A percentile compares a stretch with the other conserved stretches of the same genome.
Conservation (phyloP, 2,888 invertebrate genomes). For the Anthophora plumipes region DNA sequence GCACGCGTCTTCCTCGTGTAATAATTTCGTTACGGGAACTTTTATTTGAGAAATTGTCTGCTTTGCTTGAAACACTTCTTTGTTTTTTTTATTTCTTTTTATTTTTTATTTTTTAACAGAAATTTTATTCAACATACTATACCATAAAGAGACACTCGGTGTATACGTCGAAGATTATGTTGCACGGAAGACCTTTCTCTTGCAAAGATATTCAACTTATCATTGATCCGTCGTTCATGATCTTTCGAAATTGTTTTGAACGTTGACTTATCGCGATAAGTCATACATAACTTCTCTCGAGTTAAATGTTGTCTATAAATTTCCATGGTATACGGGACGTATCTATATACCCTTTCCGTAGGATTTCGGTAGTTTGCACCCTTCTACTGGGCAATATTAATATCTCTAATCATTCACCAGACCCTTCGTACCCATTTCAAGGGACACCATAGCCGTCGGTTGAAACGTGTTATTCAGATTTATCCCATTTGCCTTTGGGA, state of each 20-base stretch:
- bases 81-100: no score
- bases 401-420: slow-evolving; percentile 84
- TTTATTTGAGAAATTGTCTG: no score
- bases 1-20: no score
- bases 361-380: slow-evolving; percentile 76
- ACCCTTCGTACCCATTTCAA: slow-evolving; percentile 83
- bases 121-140: no score
- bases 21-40: no score
- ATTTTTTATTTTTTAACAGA: no score
- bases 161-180: no score
- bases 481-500: slow-evolving; percentile 80
- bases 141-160: no score
- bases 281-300: slow-evolving; percentile 14
- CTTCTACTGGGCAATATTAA: slow-evolving; percentile 81
- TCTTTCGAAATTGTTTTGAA: not conserved
- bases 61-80: no score
- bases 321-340: slow-evolving; percentile 17
- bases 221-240: not conserved
- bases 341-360: slow-evolving; percentile 60
- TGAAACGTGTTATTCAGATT: slow-evolving; percentile 83
- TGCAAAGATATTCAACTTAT: not conserved
- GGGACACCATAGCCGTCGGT: slow-evolving; percentile 79
- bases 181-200: no score
- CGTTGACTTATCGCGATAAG: slow-evolving; percentile 10
- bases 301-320: slow-evolving; percentile 35